Conservation (phyloP, 2,113 vertebrate species). For the Sylvia atricapilla region DNA sequence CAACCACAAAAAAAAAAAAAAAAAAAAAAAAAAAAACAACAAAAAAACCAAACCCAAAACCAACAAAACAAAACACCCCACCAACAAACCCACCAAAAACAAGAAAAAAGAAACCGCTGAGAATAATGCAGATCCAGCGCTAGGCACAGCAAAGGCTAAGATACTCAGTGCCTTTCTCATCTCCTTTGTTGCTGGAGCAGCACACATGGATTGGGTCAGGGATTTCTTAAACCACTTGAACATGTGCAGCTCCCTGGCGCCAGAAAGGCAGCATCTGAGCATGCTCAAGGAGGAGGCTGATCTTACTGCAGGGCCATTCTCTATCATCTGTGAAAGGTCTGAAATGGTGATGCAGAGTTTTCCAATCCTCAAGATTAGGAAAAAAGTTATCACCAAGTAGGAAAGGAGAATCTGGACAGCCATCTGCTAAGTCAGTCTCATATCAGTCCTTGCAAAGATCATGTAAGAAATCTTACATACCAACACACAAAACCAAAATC, state of each 20-base stretch:
- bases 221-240: background rate
- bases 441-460: background rate
- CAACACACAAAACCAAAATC: background rate
- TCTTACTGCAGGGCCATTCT: background rate
- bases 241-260: background rate
- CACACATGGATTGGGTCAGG: background rate
- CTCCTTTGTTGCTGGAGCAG: background rate
- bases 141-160: background rate
- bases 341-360: background rate
- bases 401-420: background rate
- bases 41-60: too few relatives aligned
- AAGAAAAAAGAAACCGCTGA: background rate
- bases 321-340: background rate
- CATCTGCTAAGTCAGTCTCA: background rate
- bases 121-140: background rate
- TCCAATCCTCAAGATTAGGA: background rate
- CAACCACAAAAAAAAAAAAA: background rate
- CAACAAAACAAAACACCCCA: background rate
- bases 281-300: background rate
- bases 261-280: background rate
- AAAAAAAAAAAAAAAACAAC: background rate
- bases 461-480: background rate
- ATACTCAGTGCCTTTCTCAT: background rate
- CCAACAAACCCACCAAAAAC: too few relatives aligned
- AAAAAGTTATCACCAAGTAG: background rate